Conservation (phyloP, 2,888 invertebrate species). For the Quadroppia sp. region DNA sequence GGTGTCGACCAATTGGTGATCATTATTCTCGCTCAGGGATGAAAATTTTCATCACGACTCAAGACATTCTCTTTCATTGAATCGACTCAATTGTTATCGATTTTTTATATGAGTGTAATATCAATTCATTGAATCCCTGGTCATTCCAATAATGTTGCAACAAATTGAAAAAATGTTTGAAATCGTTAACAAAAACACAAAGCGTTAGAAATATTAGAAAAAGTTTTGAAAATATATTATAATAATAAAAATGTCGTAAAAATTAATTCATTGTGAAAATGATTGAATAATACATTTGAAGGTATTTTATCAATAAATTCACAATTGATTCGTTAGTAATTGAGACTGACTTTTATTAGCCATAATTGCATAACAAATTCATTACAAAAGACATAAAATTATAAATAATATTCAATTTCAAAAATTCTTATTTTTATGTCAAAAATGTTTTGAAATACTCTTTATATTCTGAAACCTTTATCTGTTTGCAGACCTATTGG, state of each 20-base stretch:
- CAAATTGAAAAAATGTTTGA: neutral
- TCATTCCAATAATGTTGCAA: neutral
- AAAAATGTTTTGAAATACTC: neutral
- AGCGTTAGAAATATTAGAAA: neutral
- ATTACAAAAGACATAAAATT: neutral
- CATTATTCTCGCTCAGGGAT: no score
- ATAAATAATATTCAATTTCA: neutral
- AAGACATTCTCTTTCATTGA: no score
- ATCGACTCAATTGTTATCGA: no score
- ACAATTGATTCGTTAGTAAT: neutral
- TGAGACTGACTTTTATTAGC: constrained; percentile 14
- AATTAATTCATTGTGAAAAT: neutral
- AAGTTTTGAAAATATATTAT: no score
- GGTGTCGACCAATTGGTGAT: no score
- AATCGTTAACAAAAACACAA: constrained; percentile 17
- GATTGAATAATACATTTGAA: neutral
- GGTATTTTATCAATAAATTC: neutral
- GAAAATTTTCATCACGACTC: no score
- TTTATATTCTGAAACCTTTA: no score
- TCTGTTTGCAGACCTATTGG: no score
- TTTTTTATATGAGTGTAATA: no score
- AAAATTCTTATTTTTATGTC: neutral
- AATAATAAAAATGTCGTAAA: neutral
- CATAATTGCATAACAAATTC: neutral
- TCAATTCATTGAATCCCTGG: no score